These are phyloP conservation scores for Sylvietta virens DNA, from an alignment of 2,113 vertebrate genomes.

Conservation along the genomic window DNA sequence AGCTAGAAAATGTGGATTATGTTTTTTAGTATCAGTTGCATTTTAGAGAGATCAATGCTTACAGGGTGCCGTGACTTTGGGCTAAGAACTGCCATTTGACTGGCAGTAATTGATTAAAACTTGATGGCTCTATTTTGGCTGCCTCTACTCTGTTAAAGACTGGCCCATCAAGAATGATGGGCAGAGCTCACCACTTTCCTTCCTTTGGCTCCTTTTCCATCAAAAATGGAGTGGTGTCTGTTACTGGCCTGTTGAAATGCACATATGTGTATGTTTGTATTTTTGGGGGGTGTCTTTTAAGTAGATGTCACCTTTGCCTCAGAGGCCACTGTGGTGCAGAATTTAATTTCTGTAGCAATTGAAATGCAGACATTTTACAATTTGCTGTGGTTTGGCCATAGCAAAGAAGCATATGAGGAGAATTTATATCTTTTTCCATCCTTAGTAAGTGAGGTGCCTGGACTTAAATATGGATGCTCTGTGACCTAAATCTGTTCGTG, in stretches of 20 bases:
- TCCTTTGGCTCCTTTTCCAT: neutral
- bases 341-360: neutral
- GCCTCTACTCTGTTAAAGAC: neutral
- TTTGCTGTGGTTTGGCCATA: neutral
- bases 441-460: neutral
- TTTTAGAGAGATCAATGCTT: neutral
- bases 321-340: neutral
- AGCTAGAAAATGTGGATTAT: neutral
- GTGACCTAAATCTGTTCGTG: neutral
- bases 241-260: neutral
- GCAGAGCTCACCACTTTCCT: neutral
- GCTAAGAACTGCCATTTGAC: neutral
- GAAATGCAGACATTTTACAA: neutral
- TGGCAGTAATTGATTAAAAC: neutral
- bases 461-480: neutral
- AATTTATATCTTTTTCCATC: neutral
- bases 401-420: neutral
- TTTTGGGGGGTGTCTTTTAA: neutral
- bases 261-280: neutral
- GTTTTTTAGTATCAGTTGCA: neutral
- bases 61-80: rapidly evolving
- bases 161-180: neutral
- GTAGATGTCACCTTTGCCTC: neutral
- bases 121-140: neutral
- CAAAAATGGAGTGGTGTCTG: neutral